Evolutionary conservation across 2,888 invertebrate genomes (phyloP).

Genomic region (Tuberolachnus salignus): DNA sequence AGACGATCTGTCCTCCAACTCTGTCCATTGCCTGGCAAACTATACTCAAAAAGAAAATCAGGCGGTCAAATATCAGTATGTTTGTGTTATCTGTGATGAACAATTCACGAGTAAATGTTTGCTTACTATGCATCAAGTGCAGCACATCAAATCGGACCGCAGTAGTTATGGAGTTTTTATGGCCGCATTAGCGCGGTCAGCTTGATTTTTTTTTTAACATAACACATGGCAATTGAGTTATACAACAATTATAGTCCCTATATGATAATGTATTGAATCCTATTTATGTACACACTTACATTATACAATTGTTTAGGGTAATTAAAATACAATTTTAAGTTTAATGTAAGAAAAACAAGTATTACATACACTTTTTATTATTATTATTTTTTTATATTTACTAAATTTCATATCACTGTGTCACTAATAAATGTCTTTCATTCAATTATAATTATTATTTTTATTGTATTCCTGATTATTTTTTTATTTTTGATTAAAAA

Average conservation of each 20-base stretch:
- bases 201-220: constrained; percentile 13
- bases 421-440: neutral
- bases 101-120: constrained; percentile 34
- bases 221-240: neutral
- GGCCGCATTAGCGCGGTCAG: constrained; percentile 36
- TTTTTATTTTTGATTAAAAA: constrained; percentile 2
- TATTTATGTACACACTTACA: neutral
- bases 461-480: constrained; percentile 28
- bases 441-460: neutral
- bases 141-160: constrained; percentile 49
- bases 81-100: constrained; percentile 47
- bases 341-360: neutral
- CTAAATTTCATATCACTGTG: neutral
- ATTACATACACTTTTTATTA: neutral
- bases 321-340: neutral
- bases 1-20: constrained; percentile 15
- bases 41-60: neutral
- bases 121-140: constrained; percentile 50
- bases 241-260: neutral
- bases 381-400: neutral
- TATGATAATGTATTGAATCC: constrained; percentile 18
- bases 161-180: constrained; percentile 42
- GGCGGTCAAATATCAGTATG: neutral
- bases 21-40: constrained; percentile 1
- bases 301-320: neutral